A percentile compares a stretch with the other conserved stretches of the same genome.
Evolutionary conservation across 2,113 vertebrate species (phyloP).

Genomic region (Poeciliopsis occidentalis): DNA sequence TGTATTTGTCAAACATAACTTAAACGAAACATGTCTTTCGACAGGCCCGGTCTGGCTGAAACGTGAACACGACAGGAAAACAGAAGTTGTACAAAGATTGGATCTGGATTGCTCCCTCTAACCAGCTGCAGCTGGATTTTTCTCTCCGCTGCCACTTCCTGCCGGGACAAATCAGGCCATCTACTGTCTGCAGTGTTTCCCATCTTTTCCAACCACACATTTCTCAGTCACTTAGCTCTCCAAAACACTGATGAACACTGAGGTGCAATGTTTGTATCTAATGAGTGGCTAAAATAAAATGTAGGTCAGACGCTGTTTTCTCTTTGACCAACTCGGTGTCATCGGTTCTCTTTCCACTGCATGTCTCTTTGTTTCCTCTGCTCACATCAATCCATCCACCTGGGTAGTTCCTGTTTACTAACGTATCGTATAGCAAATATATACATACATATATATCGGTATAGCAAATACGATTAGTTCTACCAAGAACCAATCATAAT

Average conservation of each 20-base stretch:
- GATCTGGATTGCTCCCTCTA: constrained; percentile 7
- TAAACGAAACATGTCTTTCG: not conserved
- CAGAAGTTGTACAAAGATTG: constrained; percentile 20
- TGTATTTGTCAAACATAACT: no score
- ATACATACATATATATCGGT: no score
- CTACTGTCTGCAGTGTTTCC: constrained; percentile 7
- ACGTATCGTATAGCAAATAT: not conserved
- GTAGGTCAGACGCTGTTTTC: constrained; percentile 29
- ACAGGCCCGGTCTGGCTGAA: not conserved
- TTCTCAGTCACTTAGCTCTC: constrained; percentile 30
- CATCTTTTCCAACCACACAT: constrained; percentile 34
- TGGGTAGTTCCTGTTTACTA: not conserved
- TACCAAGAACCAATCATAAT: no score
- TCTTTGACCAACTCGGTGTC: not conserved
- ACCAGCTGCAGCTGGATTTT: constrained; percentile 49
- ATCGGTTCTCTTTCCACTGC: not conserved
- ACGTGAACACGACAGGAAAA: not conserved
- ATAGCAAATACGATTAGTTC: no score
- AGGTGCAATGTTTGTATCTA: constrained; percentile 5
- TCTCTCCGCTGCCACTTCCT: constrained; percentile 36
- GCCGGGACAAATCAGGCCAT: constrained; percentile 43
- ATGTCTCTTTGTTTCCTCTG: constrained; percentile 24
- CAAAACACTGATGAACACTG: constrained; percentile 12
- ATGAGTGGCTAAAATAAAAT: constrained; percentile 13
- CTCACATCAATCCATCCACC: not conserved